A percentile compares a stretch with the other conserved stretches of the same genome.
Conservation (phyloP, 2,113 vertebrate species). For the Corythornis madagascariensis region DNA sequence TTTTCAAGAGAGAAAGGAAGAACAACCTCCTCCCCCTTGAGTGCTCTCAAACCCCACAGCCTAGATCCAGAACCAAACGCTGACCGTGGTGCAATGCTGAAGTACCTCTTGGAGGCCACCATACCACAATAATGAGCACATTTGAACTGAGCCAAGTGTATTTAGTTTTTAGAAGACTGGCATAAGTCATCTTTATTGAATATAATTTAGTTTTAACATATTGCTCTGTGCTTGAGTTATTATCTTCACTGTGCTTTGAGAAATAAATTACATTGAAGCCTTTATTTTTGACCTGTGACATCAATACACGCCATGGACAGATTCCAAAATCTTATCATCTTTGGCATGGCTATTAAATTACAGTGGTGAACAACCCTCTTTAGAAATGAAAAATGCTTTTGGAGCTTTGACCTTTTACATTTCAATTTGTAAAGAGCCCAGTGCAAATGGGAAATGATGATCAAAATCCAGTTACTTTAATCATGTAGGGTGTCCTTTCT, state of each 20-base stretch:
- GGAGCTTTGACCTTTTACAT: conserved; percentile 75
- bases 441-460: conserved; percentile 73
- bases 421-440: conserved; percentile 72
- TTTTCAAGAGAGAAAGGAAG: neutral
- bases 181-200: conserved; percentile 75
- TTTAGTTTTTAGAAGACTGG: conserved; percentile 68
- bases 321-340: conserved; percentile 76
- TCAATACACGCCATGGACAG: conserved; percentile 73
- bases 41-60: neutral
- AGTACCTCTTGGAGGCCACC: conserved; percentile 11
- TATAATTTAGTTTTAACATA: conserved; percentile 78
- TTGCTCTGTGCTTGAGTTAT: conserved; percentile 74
- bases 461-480: conserved; percentile 74
- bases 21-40: neutral
- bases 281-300: conserved; percentile 77
- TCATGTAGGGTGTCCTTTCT: conserved; percentile 61
- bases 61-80: neutral
- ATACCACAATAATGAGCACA: conserved; percentile 15
- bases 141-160: conserved; percentile 54
- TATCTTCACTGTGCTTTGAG: conserved; percentile 72
- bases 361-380: conserved; percentile 72
- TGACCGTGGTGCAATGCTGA: neutral
- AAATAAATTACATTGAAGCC: conserved; percentile 76
- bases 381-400: conserved; percentile 77
- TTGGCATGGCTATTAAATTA: conserved; percentile 76